Percentiles rank a stretch among this genome's conserved stretches.
Conservation (phyloP, 2,113 vertebrate species). For the Pollimyrus isidori region DNA sequence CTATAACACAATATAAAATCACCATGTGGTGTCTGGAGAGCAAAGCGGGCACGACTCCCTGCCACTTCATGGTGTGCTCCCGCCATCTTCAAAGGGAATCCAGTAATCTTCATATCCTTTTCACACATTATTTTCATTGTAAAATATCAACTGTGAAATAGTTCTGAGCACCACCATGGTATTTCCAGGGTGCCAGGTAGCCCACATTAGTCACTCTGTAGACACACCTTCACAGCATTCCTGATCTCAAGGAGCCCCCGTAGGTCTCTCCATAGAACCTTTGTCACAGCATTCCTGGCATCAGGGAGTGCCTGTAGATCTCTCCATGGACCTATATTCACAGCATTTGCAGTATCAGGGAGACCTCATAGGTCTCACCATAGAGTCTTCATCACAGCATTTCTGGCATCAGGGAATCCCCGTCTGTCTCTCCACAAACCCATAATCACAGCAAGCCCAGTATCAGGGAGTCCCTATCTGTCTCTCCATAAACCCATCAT, state of each 20-base stretch:
- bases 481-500: too few relatives aligned
- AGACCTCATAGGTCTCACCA: background rate
- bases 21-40: background rate
- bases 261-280: background rate
- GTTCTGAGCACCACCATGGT: background rate
- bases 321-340: background rate
- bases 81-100: slow-evolving; percentile 10
- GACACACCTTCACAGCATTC: background rate
- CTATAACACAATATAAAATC: background rate
- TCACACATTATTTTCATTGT: background rate
- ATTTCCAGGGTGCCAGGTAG: background rate
- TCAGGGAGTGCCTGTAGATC: background rate
- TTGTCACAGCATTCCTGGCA: background rate
- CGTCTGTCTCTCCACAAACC: background rate
- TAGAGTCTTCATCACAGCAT: background rate
- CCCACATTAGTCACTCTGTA: background rate
- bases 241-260: background rate
- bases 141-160: background rate
- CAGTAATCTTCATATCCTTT: background rate
- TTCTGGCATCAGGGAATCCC: background rate
- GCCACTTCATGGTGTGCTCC: slow-evolving; percentile 16
- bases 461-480: background rate
- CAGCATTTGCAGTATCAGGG: background rate
- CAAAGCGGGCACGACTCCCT: background rate
- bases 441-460: too few relatives aligned